A percentile compares a stretch with the other conserved stretches of the same genome.
These are phyloP conservation scores for Lanistes nyassanus DNA, from an alignment of 1,140 invertebrate species.

Conservation along the genomic window DNA sequence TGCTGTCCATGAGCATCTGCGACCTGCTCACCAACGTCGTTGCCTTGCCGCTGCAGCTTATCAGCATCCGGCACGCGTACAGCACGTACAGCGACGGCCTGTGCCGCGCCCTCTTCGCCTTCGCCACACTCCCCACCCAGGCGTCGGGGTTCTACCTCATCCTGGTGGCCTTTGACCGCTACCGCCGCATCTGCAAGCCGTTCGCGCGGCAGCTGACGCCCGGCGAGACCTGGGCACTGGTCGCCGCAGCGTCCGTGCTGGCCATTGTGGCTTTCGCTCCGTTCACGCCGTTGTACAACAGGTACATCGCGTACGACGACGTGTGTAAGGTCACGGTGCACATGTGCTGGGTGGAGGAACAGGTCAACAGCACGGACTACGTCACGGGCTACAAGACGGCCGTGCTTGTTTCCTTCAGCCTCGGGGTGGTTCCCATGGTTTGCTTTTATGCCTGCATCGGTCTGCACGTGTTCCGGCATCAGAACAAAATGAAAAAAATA, in stretches of 20 bases:
- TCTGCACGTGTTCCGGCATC: not conserved
- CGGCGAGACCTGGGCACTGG: conserved; percentile 23
- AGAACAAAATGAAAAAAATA: not conserved
- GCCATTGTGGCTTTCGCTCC: conserved; percentile 10
- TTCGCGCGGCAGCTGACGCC: conserved; percentile 30
- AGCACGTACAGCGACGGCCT: conserved; percentile 25
- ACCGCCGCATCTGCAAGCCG: conserved; percentile 30
- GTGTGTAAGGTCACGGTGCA: not conserved
- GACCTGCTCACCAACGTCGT: conserved; percentile 9
- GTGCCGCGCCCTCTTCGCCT: conserved; percentile 4
- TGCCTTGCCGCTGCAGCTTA: not conserved
- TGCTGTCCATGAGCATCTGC: not conserved
- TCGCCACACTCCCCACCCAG: not conserved
- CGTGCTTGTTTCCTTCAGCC: not conserved
- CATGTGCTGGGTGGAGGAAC: not conserved
- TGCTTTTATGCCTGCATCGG: not conserved
- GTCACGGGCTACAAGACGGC: not conserved
- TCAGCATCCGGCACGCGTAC: not conserved
- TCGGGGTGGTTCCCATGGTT: not conserved
- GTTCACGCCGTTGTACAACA: not conserved
- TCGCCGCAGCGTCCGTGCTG: conserved; percentile 7
- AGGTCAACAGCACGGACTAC: not conserved
- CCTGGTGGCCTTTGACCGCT: conserved; percentile 35
- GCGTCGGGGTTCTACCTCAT: conserved; percentile 24
- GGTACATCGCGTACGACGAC: not conserved